Percentiles rank a stretch among this genome's conserved stretches.
Evolutionary conservation across 2,797 vertebrate species (phyloP).

Genomic region (Labroides dimidiatus): DNA sequence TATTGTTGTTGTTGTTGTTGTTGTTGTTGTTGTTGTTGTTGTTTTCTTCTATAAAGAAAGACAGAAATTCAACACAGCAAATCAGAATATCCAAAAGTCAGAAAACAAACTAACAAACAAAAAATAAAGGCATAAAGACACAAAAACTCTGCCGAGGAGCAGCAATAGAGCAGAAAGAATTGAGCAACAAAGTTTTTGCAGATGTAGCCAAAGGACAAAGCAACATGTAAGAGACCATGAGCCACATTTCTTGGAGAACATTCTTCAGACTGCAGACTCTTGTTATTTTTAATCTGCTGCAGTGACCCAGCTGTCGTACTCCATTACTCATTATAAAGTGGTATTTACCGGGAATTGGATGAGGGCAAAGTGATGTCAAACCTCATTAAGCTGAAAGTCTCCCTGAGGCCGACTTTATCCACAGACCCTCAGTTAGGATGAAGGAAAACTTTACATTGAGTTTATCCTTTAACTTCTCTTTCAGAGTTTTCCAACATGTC

Average conservation of each 20-base stretch:
- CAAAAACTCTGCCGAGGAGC: no score
- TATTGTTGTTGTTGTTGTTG: no score
- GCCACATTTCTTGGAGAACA: neutral
- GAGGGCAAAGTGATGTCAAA: slow-evolving; percentile 17
- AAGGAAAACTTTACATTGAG: neutral
- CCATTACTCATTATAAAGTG: slow-evolving; percentile 14
- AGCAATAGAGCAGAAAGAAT: neutral
- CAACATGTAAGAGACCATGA: no score
- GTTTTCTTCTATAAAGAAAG: no score
- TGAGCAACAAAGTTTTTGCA: slow-evolving; percentile 5
- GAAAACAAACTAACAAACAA: no score
- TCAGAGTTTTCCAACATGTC: neutral
- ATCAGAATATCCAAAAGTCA: no score
- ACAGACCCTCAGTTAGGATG: neutral
- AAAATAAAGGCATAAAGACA: no score
- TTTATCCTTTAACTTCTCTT: neutral
- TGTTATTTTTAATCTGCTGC: slow-evolving; percentile 37
- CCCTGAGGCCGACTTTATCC: neutral
- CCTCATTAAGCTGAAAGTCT: slow-evolving; percentile 18
- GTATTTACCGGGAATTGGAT: slow-evolving; percentile 6
- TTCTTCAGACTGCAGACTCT: slow-evolving; percentile 1
- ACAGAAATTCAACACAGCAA: no score
- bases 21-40: no score
- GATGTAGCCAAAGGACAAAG: neutral
- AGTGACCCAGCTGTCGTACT: slow-evolving; percentile 19